phyloP scores from a whole-genome alignment of 1,140 invertebrate genomes.

The Penaeus japonicus region DNA sequence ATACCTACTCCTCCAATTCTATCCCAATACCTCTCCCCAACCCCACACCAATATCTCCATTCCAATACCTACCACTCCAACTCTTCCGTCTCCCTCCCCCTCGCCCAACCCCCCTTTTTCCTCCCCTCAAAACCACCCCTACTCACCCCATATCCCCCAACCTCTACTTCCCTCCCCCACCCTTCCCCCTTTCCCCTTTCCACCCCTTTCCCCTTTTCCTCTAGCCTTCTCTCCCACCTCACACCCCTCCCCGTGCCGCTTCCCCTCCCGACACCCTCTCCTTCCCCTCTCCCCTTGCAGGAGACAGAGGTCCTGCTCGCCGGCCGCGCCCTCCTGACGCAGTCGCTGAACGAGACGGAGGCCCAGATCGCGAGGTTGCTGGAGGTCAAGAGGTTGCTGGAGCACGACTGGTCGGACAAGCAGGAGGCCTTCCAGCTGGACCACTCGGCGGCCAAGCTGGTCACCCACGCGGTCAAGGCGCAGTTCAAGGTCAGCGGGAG shows the following conservation, averaged over 20 bases:
- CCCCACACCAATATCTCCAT: too few species aligned
- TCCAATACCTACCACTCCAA: too few species aligned
- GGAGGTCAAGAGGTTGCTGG: constrained; percentile 54
- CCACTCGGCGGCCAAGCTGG: constrained; percentile 52
- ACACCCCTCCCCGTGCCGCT: background rate
- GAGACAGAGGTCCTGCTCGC: constrained; percentile 20
- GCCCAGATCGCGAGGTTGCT: constrained; percentile 45
- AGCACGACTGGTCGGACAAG: constrained; percentile 58
- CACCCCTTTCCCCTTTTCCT: background rate
- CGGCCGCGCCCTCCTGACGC: constrained; percentile 30
- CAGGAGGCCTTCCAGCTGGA: constrained; percentile 58
- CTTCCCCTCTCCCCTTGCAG: background rate
- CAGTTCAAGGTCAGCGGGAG: constrained; percentile 54
- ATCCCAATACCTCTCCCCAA: too few species aligned
- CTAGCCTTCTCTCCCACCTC: too few species aligned
- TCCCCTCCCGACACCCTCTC: background rate
- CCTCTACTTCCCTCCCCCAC: too few species aligned
- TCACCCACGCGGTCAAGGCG: constrained; percentile 27
- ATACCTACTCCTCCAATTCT: too few species aligned
- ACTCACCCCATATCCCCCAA: background rate
- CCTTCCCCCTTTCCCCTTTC: background rate
- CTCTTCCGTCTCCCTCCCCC: too few species aligned
- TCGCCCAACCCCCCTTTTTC: background rate
- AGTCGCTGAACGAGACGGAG: constrained; percentile 46
- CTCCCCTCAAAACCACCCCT: background rate